These are phyloP conservation scores for Riparia riparia DNA, from an alignment of 2,113 vertebrate genomes.

Conservation along the genomic window DNA sequence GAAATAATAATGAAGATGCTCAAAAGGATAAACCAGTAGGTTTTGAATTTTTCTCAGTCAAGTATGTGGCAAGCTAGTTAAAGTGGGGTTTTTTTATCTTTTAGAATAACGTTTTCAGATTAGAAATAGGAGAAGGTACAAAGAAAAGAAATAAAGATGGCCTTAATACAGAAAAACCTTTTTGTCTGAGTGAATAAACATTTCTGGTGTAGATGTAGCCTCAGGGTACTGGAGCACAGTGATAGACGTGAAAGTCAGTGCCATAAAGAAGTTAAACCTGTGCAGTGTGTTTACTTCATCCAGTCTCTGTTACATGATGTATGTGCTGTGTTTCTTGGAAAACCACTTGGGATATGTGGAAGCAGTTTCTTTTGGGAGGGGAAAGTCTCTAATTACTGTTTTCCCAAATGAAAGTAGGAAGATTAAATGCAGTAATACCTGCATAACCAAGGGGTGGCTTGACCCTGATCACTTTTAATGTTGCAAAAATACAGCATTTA, in stretches of 20 bases:
- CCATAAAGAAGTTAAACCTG: not conserved
- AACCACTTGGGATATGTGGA: not conserved
- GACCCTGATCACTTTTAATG: not conserved
- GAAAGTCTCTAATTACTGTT: not conserved
- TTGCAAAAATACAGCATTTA: not conserved
- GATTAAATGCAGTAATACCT: not conserved
- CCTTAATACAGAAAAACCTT: not conserved
- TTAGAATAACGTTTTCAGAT: not conserved
- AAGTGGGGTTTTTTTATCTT: not conserved
- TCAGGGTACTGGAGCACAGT: not conserved
- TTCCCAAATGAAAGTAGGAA: not conserved
- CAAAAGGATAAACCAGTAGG: constrained; percentile 82
- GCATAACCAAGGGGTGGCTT: not conserved
- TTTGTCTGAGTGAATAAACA: not conserved
- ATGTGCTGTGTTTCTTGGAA: not conserved
- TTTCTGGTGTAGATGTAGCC: not conserved
- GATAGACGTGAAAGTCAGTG: not conserved
- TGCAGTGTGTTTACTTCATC: not conserved
- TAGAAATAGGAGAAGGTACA: not conserved
- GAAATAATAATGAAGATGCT: constrained; percentile 80
- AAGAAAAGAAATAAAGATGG: not conserved
- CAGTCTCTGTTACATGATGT: not conserved
- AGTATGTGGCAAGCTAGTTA: not conserved
- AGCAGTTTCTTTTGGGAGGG: not conserved
- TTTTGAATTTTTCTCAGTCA: constrained; percentile 28